A percentile compares a stretch with the other conserved stretches of the same genome.
Evolutionary conservation across 2,113 vertebrate genomes (phyloP).

Genomic region (Bettongia penicillata): DNA sequence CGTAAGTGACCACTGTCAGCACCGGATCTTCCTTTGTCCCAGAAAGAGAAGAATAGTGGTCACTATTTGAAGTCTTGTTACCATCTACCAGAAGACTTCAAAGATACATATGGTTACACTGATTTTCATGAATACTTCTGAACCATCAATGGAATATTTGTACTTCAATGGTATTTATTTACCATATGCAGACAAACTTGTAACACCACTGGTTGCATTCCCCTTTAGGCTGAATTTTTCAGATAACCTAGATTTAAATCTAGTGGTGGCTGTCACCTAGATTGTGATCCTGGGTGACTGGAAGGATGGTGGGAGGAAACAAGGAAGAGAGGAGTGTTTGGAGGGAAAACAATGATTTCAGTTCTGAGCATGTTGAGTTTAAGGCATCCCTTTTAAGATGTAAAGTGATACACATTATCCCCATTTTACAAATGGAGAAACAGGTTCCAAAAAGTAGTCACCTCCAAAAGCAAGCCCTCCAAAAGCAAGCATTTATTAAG

Average conservation of each 20-base stretch:
- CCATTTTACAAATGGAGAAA: neutral
- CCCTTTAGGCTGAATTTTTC: neutral
- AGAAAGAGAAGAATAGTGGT: neutral
- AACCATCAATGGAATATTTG: neutral
- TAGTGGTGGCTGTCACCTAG: too few relatives aligned
- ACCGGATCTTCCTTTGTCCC: neutral
- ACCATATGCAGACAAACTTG: neutral
- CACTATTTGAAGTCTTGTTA: neutral
- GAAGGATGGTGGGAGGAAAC: neutral
- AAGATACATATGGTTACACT: neutral
- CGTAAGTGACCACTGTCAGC: slow-evolving; percentile 2
- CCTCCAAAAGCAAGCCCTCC: neutral
- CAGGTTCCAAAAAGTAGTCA: neutral
- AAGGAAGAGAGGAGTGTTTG: neutral
- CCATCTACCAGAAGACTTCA: neutral
- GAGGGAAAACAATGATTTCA: neutral
- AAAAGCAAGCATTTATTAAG: neutral
- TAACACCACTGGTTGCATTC: neutral
- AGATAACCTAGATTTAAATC: neutral
- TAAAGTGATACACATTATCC: neutral
- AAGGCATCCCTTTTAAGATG: neutral
- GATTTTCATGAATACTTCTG: neutral
- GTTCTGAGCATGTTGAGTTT: neutral
- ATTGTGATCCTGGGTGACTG: neutral
- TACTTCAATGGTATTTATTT: neutral